Evolutionary conservation across 2,797 vertebrate species (phyloP).

Genomic region (Champsocephalus esox): DNA sequence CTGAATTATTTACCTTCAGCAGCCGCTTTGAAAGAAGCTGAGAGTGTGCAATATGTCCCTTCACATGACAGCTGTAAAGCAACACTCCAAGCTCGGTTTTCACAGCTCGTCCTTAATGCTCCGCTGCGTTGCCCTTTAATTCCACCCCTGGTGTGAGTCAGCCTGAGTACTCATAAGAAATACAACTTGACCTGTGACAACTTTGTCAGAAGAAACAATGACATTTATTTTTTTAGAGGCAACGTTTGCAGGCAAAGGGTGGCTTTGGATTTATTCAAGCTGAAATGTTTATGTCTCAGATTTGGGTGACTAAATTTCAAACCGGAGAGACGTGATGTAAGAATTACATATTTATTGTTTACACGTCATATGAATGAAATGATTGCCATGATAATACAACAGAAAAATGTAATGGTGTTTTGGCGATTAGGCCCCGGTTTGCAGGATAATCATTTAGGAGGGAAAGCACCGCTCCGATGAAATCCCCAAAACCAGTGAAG

Average conservation of each 20-base stretch:
- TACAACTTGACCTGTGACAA: conserved; percentile 74
- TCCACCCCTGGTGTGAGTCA: conserved; percentile 69
- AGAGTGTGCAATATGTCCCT: conserved; percentile 65
- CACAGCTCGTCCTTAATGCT: conserved; percentile 71
- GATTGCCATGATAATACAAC: no score
- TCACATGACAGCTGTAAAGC: conserved; percentile 71
- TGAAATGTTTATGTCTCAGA: conserved; percentile 53
- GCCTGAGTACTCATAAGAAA: conserved; percentile 71
- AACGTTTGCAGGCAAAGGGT: conserved; percentile 52
- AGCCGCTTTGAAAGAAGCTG: conserved; percentile 63
- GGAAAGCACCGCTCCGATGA: no score
- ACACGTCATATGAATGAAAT: no score
- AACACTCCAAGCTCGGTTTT: conserved; percentile 72
- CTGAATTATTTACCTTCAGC: conserved; percentile 79
- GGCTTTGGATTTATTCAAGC: conserved; percentile 50
- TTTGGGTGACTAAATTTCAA: conserved; percentile 8
- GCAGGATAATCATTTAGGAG: no score
- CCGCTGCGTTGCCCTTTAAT: conserved; percentile 77
- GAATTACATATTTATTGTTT: no score
- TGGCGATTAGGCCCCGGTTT: no score
- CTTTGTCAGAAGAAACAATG: conserved; percentile 60
- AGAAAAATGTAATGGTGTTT: no score
- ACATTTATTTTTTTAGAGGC: conserved; percentile 60
- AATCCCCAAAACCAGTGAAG: no score
- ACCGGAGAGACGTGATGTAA: no score